Percentiles rank a stretch among this genome's conserved stretches.
Evolutionary conservation across 2,113 vertebrate species (phyloP).

Genomic region (Lasiurus borealis): DNA sequence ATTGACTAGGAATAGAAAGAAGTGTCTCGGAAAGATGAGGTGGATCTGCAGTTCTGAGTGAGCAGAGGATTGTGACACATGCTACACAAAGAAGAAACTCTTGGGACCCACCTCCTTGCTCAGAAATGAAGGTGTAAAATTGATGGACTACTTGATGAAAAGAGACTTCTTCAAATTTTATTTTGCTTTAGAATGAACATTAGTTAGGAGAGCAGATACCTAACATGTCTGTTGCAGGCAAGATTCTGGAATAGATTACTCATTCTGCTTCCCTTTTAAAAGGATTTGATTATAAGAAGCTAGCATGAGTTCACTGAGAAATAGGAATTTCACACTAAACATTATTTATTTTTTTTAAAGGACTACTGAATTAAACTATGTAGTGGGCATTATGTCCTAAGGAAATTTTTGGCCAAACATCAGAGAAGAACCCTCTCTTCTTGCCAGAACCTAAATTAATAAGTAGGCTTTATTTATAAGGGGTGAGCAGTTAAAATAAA

Average conservation of each 20-base stretch:
- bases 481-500: background rate
- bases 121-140: background rate
- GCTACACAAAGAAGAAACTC: background rate
- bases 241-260: slow-evolving; percentile 70
- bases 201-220: background rate
- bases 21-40: accelerated
- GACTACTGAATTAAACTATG: slow-evolving; percentile 67
- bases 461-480: slow-evolving; percentile 38
- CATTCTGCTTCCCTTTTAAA: slow-evolving; percentile 50
- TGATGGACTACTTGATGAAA: background rate
- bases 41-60: background rate
- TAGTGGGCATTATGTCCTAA: slow-evolving; percentile 62
- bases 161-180: background rate
- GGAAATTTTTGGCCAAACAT: slow-evolving; percentile 68
- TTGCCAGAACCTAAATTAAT: slow-evolving; percentile 59
- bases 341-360: slow-evolving; percentile 34
- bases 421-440: slow-evolving; percentile 46
- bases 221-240: background rate
- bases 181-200: background rate
- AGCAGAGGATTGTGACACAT: accelerated
- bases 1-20: background rate
- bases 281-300: slow-evolving; percentile 62
- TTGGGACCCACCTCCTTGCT: background rate
- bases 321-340: slow-evolving; percentile 76
- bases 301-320: slow-evolving; percentile 71